phyloP scores from a whole-genome alignment of 2,888 invertebrate genomes.

The Ophonus ardosiacus region DNA sequence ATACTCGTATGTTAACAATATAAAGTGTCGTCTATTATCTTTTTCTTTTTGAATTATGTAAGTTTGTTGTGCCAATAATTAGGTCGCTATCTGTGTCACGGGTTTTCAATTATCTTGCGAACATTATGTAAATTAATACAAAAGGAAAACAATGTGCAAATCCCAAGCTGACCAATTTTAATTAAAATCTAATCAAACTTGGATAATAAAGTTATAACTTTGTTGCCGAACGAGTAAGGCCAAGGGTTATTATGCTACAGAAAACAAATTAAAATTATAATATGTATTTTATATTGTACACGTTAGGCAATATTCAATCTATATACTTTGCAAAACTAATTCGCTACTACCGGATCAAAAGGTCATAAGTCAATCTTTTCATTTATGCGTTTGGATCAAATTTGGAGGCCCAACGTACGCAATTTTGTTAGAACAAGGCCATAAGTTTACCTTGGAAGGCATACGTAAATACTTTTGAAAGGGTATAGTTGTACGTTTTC shows the following conservation, averaged over 20 bases:
- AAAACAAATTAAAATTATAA: neutral
- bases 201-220: neutral
- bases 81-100: conserved; percentile 18
- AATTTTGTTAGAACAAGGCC: no score
- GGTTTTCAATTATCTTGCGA: neutral
- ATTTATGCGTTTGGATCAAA: no score
- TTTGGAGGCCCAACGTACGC: no score
- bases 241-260: neutral
- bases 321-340: no score
- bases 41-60: neutral
- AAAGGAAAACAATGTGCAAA: neutral
- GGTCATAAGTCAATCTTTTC: no score
- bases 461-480: no score
- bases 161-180: conserved; percentile 17
- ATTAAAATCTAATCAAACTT: conserved; percentile 18
- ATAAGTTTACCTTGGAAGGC: no score
- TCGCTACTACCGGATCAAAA: no score
- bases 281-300: neutral
- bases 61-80: neutral
- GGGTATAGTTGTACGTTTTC: no score
- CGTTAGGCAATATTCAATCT: neutral
- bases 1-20: no score
- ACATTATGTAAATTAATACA: conserved; percentile 7
- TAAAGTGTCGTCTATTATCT: neutral
- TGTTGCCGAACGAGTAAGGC: neutral